A percentile compares a stretch with the other conserved stretches of the same genome.
Conservation (phyloP, 2,888 invertebrate genomes). For the Eupithecia inturbata region DNA sequence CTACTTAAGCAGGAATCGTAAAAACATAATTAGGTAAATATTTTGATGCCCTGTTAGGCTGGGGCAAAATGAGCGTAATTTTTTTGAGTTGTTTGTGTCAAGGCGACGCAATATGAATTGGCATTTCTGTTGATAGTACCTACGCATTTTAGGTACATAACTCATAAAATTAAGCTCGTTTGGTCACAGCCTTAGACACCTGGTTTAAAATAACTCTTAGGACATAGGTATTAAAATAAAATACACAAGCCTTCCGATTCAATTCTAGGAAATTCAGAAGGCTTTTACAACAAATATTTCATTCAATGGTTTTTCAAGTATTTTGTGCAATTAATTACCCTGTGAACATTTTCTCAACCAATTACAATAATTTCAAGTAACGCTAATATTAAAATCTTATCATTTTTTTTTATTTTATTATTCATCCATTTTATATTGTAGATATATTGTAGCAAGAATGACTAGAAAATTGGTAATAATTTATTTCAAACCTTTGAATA, state of each 20-base stretch:
- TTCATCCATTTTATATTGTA: neutral
- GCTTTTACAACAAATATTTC: neutral
- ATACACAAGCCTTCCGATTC: neutral
- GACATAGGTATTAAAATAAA: neutral
- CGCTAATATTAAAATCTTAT: slow-evolving; percentile 1
- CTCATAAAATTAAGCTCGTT: neutral
- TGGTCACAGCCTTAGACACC: neutral
- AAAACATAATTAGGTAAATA: neutral
- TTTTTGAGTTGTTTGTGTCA: neutral
- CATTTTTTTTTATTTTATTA: neutral
- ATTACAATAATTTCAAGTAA: slow-evolving; percentile 3
- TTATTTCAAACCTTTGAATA: neutral
- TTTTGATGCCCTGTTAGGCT: neutral
- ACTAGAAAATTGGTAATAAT: slow-evolving; percentile 8
- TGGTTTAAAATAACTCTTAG: neutral
- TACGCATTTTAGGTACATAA: neutral
- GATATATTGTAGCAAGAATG: slow-evolving; percentile 13
- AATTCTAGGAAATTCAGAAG: neutral
- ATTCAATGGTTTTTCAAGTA: neutral
- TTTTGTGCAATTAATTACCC: slow-evolving; percentile 5
- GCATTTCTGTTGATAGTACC: neutral
- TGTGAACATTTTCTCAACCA: neutral
- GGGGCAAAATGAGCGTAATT: neutral
- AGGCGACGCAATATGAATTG: neutral
- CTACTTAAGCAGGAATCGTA: neutral